Evolutionary conservation across 1,140 invertebrate species (phyloP).

Genomic region (Drosophila pruinosa): DNA sequence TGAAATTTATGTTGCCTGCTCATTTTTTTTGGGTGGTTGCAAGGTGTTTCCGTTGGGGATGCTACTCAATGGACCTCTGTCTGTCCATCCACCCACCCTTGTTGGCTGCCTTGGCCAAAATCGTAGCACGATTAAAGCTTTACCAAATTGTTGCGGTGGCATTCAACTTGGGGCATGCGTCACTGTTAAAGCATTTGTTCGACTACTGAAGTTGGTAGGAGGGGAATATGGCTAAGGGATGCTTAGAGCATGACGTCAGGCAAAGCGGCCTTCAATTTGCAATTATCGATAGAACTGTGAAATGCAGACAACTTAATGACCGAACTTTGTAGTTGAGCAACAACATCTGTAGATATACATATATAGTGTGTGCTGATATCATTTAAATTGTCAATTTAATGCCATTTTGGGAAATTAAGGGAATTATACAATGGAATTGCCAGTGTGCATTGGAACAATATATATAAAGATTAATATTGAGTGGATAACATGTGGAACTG

Average conservation of each 20-base stretch:
- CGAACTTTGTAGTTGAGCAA: constrained; percentile 15
- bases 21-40: constrained; percentile 61
- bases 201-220: background rate
- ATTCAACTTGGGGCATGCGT: background rate
- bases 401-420: background rate
- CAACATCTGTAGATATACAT: constrained; percentile 1
- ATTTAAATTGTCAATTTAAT: constrained; percentile 1
- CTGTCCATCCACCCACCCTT: background rate
- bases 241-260: constrained; percentile 9
- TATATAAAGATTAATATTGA: no score
- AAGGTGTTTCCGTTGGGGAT: constrained; percentile 58
- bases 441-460: no score
- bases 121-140: constrained; percentile 25
- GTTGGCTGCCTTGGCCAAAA: background rate
- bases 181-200: constrained; percentile 9
- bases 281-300: constrained; percentile 14
- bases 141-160: constrained; percentile 20
- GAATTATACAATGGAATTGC: no score
- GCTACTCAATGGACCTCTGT: constrained; percentile 3
- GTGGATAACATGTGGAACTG: no score
- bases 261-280: background rate
- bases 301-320: constrained; percentile 4
- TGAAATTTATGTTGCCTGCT: constrained; percentile 73
- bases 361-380: no score
- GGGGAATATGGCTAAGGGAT: constrained; percentile 1